Base-by-base conservation (phyloP, 2,888 invertebrate genomes). In the Cryptocephalus moraei region DNA sequence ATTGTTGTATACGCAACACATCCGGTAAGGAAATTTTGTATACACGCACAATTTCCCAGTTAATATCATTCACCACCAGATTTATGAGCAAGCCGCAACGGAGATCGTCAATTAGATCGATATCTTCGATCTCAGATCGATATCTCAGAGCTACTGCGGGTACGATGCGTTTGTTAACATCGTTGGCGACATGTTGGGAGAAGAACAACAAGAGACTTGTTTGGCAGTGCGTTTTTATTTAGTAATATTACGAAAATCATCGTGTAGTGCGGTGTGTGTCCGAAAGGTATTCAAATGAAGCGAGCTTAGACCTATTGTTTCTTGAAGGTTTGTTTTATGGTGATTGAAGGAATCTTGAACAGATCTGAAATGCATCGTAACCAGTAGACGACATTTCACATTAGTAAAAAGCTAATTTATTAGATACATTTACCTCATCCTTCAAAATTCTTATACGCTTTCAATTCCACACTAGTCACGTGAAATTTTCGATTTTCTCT, bases 111-210 rank as follows among this genome's bases (percentile, higher is more conserved):
- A 40, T 40, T 40, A 40, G 40, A 40, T 40, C 22, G 4, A 31
- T 31, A 40, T 40, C 40, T 40, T 50, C 49, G 55, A 64, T 65
- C 65, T 53, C 33, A 61, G 64, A 65, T 66, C 65, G 57, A 59
- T 65, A 66, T 66, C 65, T 50, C 14, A 56, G 49, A 54, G 54
- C 59, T 56, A 55, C 58, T 53, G 56, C 54, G 46, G 49, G 50
- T 51, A 55, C 52, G 44, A 49, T 55, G 50, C 54, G 57, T 60
- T 59, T 62, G 62, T 63, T 61, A 60, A 60, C 59, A 58, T 52
- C 44, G 46, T 38, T 9, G 13, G 13, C 9, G 22, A 39, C 39
- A 39, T 39, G 39, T n/a, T 22, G 22, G 22, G 22, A 22, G 22
- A 22, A 22, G 22, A 22, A 22, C 22, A 22, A 22, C 22, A 22